Conservation (phyloP, 2,113 vertebrate species). For the Lathamus discolor region DNA sequence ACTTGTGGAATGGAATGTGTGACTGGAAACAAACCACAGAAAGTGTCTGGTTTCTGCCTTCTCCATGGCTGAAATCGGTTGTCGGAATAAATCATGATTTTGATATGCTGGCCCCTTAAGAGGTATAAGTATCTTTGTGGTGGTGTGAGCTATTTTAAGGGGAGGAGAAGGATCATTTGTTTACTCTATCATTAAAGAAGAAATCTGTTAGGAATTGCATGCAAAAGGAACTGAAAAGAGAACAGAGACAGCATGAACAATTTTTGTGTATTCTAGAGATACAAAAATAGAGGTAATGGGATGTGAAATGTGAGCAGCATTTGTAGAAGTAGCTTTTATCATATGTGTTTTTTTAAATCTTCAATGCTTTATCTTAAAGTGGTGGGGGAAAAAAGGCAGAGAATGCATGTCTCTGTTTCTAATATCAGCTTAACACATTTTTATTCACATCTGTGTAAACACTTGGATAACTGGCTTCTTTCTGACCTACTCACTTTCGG, state of each 20-base stretch:
- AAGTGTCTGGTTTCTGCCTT: background rate
- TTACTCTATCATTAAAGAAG: background rate
- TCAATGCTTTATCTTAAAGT: background rate
- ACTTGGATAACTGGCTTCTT: background rate
- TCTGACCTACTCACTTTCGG: background rate
- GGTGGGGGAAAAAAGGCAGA: background rate
- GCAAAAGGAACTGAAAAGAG: background rate
- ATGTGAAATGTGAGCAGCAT: background rate
- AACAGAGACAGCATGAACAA: background rate
- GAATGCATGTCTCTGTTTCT: slow-evolving; percentile 6
- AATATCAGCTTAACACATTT: background rate
- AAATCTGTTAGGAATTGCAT: background rate
- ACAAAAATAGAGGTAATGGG: background rate
- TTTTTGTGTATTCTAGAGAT: background rate
- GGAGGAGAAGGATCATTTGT: background rate
- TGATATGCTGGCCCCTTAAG: background rate
- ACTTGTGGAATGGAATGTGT: background rate
- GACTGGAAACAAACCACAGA: background rate
- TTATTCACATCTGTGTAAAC: slow-evolving; percentile 51
- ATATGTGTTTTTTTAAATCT: background rate
- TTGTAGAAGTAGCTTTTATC: background rate
- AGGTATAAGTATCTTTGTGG: background rate
- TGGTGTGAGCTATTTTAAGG: background rate
- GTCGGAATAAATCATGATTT: background rate
- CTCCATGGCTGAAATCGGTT: background rate